Conservation (phyloP, 2,888 invertebrate genomes). For the Notocelia uddmanniana region DNA sequence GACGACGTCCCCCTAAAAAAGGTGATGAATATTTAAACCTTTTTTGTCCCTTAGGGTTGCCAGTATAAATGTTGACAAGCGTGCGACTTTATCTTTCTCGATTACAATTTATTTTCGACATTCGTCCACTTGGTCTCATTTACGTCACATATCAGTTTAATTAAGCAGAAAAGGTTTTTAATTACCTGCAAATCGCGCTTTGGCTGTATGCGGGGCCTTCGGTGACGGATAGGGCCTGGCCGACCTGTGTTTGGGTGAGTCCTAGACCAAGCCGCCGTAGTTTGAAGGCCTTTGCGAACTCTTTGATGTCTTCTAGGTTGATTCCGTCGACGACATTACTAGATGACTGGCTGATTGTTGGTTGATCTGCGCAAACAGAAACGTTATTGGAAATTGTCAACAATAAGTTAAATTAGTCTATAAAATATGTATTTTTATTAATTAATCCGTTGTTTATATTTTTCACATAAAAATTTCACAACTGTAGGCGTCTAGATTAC, state of each 20-base stretch:
- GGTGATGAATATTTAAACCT: constrained; percentile 54
- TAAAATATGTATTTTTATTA: no score
- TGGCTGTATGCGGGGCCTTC: constrained; percentile 99
- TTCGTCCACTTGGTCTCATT: constrained; percentile 34
- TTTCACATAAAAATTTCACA: no score
- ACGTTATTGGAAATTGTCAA: neutral
- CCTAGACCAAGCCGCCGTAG: constrained; percentile 96
- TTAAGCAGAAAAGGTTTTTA: constrained; percentile 13
- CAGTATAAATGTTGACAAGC: constrained; percentile 63
- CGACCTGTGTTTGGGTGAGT: constrained; percentile 98
- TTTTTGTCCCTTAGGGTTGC: constrained; percentile 57
- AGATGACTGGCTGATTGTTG: constrained; percentile 96
- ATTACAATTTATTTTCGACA: constrained; percentile 35
- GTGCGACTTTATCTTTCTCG: constrained; percentile 73
- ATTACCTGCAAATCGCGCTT: constrained; percentile 99
- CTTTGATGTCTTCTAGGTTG: constrained; percentile 98
- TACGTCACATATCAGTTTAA: constrained; percentile 24
- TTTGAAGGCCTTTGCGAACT: constrained; percentile 99
- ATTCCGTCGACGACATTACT: constrained; percentile 98
- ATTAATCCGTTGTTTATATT: no score
- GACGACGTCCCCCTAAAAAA: constrained; percentile 63
- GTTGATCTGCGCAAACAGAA: constrained; percentile 88
- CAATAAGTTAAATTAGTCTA: no score
- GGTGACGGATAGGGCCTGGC: constrained; percentile 98
- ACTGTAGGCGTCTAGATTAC: no score